phyloP scores from a whole-genome alignment of 2,888 invertebrate species.

The Thereva nobilitata region DNA sequence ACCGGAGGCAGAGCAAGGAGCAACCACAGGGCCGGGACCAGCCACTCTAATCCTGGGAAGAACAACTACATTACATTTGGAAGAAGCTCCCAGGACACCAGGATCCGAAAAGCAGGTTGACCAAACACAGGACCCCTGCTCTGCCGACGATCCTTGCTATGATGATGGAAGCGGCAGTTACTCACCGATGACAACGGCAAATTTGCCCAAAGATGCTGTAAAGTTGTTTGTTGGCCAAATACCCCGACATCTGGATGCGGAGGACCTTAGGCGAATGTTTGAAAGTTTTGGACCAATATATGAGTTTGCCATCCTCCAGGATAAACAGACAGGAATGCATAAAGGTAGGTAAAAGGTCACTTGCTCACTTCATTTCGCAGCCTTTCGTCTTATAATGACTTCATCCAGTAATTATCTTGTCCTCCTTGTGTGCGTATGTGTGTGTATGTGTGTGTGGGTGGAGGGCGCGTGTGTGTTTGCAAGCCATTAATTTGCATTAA shows the following conservation, averaged over 20 bases:
- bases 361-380: conserved; percentile 2
- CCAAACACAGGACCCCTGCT: conserved; percentile 4
- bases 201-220: conserved; percentile 62
- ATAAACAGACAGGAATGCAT: conserved; percentile 93
- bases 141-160: background rate
- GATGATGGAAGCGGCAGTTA: conserved; percentile 22
- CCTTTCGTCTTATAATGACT: conserved; percentile 14
- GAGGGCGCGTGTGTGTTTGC: background rate
- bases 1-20: no score
- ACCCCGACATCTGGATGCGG: conserved; percentile 85
- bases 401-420: background rate
- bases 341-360: conserved; percentile 69
- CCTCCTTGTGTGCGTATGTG: background rate
- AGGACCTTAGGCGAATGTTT: conserved; percentile 85
- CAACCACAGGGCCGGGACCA: no score
- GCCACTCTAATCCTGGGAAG: no score
- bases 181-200: conserved; percentile 27
- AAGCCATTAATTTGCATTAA: conserved; percentile 23
- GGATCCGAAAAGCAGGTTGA: conserved; percentile 7
- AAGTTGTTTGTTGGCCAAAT: conserved; percentile 94
- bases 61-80: no score
- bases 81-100: conserved; percentile 1
- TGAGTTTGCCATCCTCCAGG: conserved; percentile 92
- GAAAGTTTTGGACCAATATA: conserved; percentile 92
- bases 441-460: background rate